Base-by-base conservation (phyloP, 1,140 invertebrate genomes). In the Pseudomyrmex concolor region DNA sequence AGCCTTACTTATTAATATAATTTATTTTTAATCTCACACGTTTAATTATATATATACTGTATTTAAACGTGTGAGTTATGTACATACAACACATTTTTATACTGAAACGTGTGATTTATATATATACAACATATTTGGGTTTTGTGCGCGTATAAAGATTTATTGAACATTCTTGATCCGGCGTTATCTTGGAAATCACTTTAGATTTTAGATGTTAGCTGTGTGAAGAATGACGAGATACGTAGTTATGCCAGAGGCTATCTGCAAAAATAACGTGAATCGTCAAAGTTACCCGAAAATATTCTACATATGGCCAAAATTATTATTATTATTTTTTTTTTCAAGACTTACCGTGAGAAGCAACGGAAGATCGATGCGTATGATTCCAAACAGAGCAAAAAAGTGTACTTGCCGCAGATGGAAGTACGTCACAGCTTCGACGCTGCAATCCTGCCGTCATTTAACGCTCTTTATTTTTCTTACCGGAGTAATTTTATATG, bases 221-320 rank as follows among this genome's bases (percentile, higher is more conserved):
- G 70, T 59, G 82, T 91, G 85, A 64, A 91, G 85, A 10, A 89
- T 90, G 15, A 89, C 88, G n/a, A 91, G 51, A 50, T 89, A 90
- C 1, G 85, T 91, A 15, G 86, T 91, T 71, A 91, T 83, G 19
- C 82, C 86, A 1, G 88, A 89, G 7, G 86, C 80, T 81, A 91
- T 90, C 90, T 91, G 85, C 43, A 48, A 89, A 81, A 48, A 12
- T 13, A 70, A 60, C 22, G n/a, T n/a, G 43, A 62, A 55, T 84
- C 70, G 67, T 59, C 10, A 45, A 50, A 48, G n/a, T 34, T 17
- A n/a, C 5, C n/a, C 63, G n/a, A 12, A 64, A 34, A 64, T n/a
- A 71, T 62, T 60, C 55, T 81, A 19, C 15, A 13, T 50, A 22
- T 7, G 5, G 0, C 34, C 5, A 34, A 34, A 34, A 34, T n/a